Conservation (phyloP, 1,140 invertebrate genomes). For the Orius insidiosus region DNA sequence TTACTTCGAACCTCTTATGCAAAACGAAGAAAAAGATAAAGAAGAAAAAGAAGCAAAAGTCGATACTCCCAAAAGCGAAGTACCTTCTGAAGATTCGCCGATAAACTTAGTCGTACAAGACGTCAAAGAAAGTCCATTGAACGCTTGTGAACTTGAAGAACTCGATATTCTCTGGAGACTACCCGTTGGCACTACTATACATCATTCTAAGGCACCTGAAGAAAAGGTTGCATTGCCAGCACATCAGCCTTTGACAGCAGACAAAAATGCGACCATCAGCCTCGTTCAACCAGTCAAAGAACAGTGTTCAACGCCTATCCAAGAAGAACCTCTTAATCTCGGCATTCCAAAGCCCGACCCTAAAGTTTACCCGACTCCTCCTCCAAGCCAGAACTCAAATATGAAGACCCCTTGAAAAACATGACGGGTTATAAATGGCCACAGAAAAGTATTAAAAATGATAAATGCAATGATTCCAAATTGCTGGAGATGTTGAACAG, state of each 20-base stretch:
- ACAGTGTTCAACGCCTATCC: constrained; percentile 25
- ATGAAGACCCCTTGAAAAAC: constrained; percentile 23
- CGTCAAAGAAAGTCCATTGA: constrained; percentile 9
- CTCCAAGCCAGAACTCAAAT: constrained; percentile 25
- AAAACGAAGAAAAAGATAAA: constrained; percentile 24
- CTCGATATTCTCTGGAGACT: constrained; percentile 16
- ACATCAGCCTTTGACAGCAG: constrained; percentile 7
- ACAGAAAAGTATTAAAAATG: background rate
- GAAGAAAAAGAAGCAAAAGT: constrained; percentile 19
- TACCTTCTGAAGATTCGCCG: constrained; percentile 1
- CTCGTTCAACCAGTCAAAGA: background rate
- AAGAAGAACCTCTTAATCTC: constrained; percentile 45
- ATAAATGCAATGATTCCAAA: constrained; percentile 22
- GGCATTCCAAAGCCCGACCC: constrained; percentile 24
- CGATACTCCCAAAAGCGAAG: constrained; percentile 8
- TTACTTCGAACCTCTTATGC: constrained; percentile 31
- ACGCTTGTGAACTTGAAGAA: constrained; percentile 5
- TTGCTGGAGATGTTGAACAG: constrained; percentile 27
- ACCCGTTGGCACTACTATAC: constrained; percentile 16
- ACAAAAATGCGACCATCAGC: constrained; percentile 1
- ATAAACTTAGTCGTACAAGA: constrained; percentile 12
- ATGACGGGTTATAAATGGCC: constrained; percentile 19
- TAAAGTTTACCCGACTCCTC: constrained; percentile 6
- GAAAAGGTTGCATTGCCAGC: constrained; percentile 13
- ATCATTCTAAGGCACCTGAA: constrained; percentile 11